These are phyloP conservation scores for Linnaemya tessellans DNA, from an alignment of 2,888 invertebrate species.

Conservation along the genomic window DNA sequence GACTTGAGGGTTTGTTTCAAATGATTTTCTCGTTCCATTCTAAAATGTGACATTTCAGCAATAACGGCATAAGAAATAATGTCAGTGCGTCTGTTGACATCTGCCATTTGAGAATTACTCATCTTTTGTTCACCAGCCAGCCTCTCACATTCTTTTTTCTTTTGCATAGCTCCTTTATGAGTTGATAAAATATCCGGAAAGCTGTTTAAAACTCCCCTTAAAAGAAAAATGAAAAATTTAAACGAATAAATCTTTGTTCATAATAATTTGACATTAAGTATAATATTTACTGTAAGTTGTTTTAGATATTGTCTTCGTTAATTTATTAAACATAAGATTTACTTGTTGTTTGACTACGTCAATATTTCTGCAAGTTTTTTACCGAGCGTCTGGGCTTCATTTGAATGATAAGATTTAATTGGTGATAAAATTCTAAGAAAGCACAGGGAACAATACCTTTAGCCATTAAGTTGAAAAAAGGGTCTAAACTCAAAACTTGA, in stretches of 20 bases:
- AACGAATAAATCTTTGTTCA: not conserved
- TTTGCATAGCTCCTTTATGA: conserved; percentile 95
- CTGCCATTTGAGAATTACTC: conserved; percentile 90
- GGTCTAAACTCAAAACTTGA: too few relatives aligned
- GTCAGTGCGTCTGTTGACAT: conserved; percentile 93
- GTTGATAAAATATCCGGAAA: conserved; percentile 95
- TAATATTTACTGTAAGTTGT: too few relatives aligned
- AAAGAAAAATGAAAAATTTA: conserved; percentile 33
- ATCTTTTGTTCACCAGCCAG: conserved; percentile 91
- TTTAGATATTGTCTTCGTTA: too few relatives aligned
- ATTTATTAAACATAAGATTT: too few relatives aligned
- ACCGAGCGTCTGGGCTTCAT: too few relatives aligned
- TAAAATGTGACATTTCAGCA: conserved; percentile 97
- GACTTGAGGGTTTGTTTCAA: conserved; percentile 93
- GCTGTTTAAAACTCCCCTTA: conserved; percentile 92
- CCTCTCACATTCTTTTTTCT: conserved; percentile 94
- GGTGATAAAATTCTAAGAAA: too few relatives aligned
- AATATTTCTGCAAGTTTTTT: too few relatives aligned
- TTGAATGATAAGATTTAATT: too few relatives aligned
- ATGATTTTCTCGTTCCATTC: conserved; percentile 92
- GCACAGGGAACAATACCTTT: too few relatives aligned
- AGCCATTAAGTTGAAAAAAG: too few relatives aligned
- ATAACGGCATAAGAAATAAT: conserved; percentile 95
- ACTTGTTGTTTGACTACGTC: too few relatives aligned
- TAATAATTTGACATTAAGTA: not conserved